Conservation (phyloP, 2,888 invertebrate genomes). For the Girardia tigrina region DNA sequence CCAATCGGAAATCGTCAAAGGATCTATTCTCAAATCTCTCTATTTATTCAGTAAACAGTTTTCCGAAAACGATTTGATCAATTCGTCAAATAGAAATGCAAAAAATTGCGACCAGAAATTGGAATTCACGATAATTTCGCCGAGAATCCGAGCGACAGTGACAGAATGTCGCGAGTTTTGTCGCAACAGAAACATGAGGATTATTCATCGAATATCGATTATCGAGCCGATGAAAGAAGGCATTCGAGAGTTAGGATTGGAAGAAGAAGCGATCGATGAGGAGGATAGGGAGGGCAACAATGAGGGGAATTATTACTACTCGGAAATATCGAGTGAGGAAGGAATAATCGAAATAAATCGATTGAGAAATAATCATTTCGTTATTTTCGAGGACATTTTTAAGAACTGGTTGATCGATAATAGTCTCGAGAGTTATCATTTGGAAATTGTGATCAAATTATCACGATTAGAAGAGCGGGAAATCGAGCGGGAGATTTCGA, state of each 20-base stretch:
- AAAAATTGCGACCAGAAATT: conserved; percentile 9
- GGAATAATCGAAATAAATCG: conserved; percentile 29
- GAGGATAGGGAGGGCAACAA: not conserved
- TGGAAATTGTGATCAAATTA: too few relatives aligned
- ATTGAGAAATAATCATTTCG: conserved; percentile 29
- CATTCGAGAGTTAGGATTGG: not conserved
- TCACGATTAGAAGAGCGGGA: not conserved
- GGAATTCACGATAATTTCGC: conserved; percentile 21
- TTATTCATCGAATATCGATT: conserved; percentile 6
- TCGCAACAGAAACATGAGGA: not conserved
- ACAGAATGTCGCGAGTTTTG: conserved; percentile 26
- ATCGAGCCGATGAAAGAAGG: not conserved
- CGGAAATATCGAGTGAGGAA: conserved; percentile 28
- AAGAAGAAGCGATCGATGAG: not conserved
- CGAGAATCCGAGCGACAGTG: not conserved
- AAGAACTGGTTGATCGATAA: conserved; percentile 25
- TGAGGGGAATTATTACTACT: not conserved
- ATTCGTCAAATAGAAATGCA: not conserved
- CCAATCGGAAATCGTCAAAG: too few relatives aligned
- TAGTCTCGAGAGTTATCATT: conserved; percentile 24
- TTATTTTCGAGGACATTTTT: conserved; percentile 30
- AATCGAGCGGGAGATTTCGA: not conserved
- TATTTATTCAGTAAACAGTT: not conserved
- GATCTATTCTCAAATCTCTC: not conserved
- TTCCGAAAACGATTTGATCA: not conserved